These are phyloP conservation scores for Tachysurus vachellii DNA, from an alignment of 2,113 vertebrate genomes.

Conservation along the genomic window DNA sequence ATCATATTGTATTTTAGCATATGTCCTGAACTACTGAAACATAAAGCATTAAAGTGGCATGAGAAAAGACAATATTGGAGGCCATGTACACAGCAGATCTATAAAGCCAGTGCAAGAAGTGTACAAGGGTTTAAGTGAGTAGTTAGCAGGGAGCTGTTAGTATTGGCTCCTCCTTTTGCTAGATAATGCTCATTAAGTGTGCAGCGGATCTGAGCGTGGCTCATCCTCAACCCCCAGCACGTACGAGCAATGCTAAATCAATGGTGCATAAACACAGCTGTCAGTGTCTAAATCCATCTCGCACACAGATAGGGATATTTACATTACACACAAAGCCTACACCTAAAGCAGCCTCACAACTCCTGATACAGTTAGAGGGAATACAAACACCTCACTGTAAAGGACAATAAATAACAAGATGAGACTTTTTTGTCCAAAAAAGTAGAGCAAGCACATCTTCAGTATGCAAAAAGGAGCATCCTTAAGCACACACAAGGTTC, in stretches of 20 bases:
- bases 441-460: neutral
- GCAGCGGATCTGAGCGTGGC: conserved; percentile 2
- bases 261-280: conserved; percentile 51
- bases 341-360: conserved; percentile 8
- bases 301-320: conserved; percentile 42
- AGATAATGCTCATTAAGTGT: conserved; percentile 26
- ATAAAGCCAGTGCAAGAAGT: neutral
- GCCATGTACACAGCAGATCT: neutral
- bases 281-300: conserved; percentile 47
- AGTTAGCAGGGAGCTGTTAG: neutral
- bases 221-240: conserved; percentile 32
- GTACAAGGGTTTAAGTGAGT: neutral
- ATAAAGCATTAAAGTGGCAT: neutral
- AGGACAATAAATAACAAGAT: neutral
- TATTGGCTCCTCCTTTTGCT: conserved; percentile 4
- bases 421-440: neutral
- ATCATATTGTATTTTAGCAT: neutral
- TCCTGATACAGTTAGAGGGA: conserved; percentile 23
- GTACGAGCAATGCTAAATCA: conserved; percentile 47
- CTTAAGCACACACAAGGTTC: conserved; percentile 25
- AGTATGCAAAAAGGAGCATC: neutral
- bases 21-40: neutral
- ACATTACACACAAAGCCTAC: conserved; percentile 31
- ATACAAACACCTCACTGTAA: conserved; percentile 1
- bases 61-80: neutral